A percentile compares a stretch with the other conserved stretches of the same genome.
These are phyloP conservation scores for Rhynchomys soricoides DNA, from an alignment of 2,113 vertebrate genomes.

Conservation along the genomic window DNA sequence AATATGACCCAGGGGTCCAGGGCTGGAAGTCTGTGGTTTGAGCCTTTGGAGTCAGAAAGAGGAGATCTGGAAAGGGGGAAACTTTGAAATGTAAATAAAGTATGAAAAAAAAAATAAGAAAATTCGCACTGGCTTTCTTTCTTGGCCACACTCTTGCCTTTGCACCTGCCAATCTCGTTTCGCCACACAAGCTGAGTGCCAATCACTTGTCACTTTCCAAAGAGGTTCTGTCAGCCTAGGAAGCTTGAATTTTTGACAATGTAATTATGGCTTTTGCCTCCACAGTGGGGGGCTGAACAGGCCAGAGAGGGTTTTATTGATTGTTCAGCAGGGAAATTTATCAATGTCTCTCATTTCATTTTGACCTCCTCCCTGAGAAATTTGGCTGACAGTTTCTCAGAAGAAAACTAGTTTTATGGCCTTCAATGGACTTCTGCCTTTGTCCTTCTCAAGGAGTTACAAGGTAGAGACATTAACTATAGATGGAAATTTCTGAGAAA, in stretches of 20 bases:
- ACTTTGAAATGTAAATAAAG: no score
- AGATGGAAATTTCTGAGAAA: slow-evolving; percentile 61
- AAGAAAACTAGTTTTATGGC: slow-evolving; percentile 77
- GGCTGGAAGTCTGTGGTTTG: slow-evolving; percentile 84
- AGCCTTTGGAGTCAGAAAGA: slow-evolving; percentile 84
- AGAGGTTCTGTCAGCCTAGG: slow-evolving; percentile 83
- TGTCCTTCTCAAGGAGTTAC: slow-evolving; percentile 82
- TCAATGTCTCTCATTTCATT: slow-evolving; percentile 93
- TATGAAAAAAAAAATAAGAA: no score
- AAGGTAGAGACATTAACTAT: slow-evolving; percentile 48
- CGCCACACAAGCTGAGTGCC: slow-evolving; percentile 87
- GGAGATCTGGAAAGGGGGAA: no score
- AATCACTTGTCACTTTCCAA: slow-evolving; percentile 88
- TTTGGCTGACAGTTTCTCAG: slow-evolving; percentile 86
- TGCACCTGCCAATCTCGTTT: slow-evolving; percentile 90
- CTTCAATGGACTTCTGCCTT: slow-evolving; percentile 84
- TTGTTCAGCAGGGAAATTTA: slow-evolving; percentile 95
- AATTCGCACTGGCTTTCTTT: slow-evolving; percentile 84
- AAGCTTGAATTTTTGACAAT: slow-evolving; percentile 93
- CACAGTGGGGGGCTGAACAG: slow-evolving; percentile 85
- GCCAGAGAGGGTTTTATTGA: slow-evolving; percentile 94
- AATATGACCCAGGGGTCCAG: slow-evolving; percentile 86
- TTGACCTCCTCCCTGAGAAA: slow-evolving; percentile 87
- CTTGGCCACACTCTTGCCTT: slow-evolving; percentile 79
- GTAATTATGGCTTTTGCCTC: slow-evolving; percentile 95